Base-by-base conservation (phyloP, 92 coral and sea anemone species). In the Muricea muricata region DNA sequence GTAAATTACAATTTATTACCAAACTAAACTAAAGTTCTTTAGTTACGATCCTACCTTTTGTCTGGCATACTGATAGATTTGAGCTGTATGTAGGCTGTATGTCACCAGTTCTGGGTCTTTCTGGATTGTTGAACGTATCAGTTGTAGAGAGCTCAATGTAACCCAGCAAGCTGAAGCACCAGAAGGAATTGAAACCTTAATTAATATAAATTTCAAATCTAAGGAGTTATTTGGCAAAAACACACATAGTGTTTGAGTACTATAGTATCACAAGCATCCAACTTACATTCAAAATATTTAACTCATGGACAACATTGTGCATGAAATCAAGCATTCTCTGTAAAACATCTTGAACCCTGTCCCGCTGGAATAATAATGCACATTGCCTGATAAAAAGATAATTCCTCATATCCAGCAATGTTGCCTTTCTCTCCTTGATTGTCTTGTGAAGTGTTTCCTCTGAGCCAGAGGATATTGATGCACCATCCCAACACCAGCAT, bases 381-480 rank as follows among this genome's bases (percentile, higher is more conserved):
- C 98, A 95, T 54, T 95, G 98, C 11, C 98, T 88, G 30, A 97
- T 86, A 79, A 94, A 95, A 46, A 95, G 87, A 76, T 95, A 95
- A 79, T 96, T 92, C 41, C 99, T 90, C 30, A 96, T 92, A 68
- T 96, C 98, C 65, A 96, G 41, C 70, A 94, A 94, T 15, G 92
- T 90, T 34, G 99, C 99, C 65, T 94, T 91, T 30, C 89, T 91
- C 6, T 89, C 86, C 79, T 90, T 93, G 72, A 96, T 93, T 13
- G 85, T 85, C 24, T 84, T 84, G 21, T 94, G 85, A 26, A 96
- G 91, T 41, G 83, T 89, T 30, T 86, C 85, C 73, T 94, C 98
- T n/a, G 94, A 87, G 24, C 84, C 85, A 37, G 79, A 73, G 23
- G 92, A 76, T 77, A 93, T 75, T 45, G 98, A 93, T 0, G 93